A percentile compares a stretch with the other conserved stretches of the same genome.
phyloP scores from a whole-genome alignment of 2,113 vertebrate genomes.

The Nycticryphes semicollaris region DNA sequence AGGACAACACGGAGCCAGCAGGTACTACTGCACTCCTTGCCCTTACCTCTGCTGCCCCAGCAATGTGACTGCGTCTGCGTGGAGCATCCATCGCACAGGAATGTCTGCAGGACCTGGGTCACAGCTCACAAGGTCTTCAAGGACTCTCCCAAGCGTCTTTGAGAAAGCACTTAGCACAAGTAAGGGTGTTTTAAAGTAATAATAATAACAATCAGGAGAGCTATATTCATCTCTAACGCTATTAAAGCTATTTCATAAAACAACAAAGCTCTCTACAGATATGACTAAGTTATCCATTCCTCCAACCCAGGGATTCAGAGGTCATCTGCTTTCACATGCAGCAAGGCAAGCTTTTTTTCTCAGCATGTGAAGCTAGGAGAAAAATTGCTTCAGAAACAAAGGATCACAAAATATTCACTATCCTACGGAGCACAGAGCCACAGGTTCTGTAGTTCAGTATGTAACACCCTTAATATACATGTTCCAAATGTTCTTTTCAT shows the following conservation, averaged over 20 bases:
- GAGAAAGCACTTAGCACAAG: background rate
- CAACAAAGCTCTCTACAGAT: background rate
- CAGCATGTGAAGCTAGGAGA: background rate
- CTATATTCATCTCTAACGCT: background rate
- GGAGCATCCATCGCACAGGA: fast-evolving
- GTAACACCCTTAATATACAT: background rate
- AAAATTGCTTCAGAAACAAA: background rate
- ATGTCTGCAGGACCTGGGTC: background rate
- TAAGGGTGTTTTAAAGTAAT: background rate
- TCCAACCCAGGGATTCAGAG: background rate
- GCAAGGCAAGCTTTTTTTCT: background rate
- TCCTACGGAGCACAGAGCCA: background rate
- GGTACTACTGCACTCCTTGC: background rate
- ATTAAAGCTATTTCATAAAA: background rate
- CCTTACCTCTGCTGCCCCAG: background rate
- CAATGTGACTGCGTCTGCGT: fast-evolving
- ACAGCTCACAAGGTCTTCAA: background rate
- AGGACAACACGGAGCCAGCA: fast-evolving
- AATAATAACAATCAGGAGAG: background rate
- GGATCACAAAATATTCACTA: background rate
- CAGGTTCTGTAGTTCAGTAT: background rate
- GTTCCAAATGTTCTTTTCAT: background rate
- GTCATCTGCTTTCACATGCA: background rate
- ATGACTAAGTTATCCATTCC: background rate
- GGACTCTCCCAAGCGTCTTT: background rate